A percentile compares a stretch with the other conserved stretches of the same genome.
These are phyloP conservation scores for Pardalotus punctatus DNA, from an alignment of 2,113 vertebrate genomes.

Conservation along the genomic window DNA sequence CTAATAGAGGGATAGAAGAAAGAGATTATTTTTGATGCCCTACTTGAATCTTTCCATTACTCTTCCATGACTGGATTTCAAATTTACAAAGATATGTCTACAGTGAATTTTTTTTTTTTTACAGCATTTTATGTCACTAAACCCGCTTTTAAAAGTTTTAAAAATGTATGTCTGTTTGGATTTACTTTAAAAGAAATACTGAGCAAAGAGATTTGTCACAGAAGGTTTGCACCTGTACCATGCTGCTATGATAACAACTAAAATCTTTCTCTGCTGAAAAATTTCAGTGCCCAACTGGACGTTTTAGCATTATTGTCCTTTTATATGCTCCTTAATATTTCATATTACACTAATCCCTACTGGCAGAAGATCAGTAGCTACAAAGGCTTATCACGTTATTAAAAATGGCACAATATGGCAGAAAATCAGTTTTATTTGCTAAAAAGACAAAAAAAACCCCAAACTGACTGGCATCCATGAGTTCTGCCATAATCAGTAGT, in stretches of 20 bases:
- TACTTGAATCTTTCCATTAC: background rate
- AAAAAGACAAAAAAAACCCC: background rate
- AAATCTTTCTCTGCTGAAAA: background rate
- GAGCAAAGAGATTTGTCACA: background rate
- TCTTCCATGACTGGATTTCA: background rate
- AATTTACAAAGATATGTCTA: background rate
- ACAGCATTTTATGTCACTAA: background rate
- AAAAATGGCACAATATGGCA: background rate
- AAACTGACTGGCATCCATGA: background rate
- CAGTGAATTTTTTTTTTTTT: background rate
- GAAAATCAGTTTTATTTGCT: background rate
- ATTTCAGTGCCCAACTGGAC: background rate
- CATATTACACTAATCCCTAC: background rate
- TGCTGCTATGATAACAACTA: background rate
- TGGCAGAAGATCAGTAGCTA: background rate
- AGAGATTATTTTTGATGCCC: background rate
- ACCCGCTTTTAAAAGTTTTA: fast-evolving
- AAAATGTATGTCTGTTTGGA: background rate
- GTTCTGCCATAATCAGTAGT: background rate
- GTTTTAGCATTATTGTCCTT: background rate
- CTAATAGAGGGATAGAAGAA: background rate
- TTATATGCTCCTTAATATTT: background rate
- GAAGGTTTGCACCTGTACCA: background rate
- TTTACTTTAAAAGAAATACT: background rate
- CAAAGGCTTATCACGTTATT: background rate